Evolutionary conservation across 1,140 invertebrate genomes (phyloP), one percentile per base, ranked within the genome.

Genomic region (Plodia interpunctella): DNA sequence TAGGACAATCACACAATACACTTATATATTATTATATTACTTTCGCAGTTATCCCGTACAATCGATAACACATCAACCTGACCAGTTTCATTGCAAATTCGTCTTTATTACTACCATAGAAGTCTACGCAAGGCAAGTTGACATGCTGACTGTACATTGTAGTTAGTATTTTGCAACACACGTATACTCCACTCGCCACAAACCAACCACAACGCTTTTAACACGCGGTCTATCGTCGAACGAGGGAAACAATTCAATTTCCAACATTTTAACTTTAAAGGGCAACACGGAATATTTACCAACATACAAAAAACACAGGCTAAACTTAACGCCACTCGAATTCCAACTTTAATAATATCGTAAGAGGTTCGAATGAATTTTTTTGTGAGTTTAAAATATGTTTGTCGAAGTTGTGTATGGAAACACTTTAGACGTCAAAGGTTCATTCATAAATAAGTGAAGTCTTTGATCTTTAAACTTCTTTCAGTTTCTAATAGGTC

Each of bases 181-280:
- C 64, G 69, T 76, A 74, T 65, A 51, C 35, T 20, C 60, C 65
- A 74, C 66, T 67, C 61, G 49, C 70, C 73, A 57, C 70, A 69
- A 52, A 72, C 78, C 76, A 52, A 72, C 78, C 76, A 58, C 78
- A 77, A 63, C 63, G 73, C 74, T 78, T 77, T 74, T 57, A 75
- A 59, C 70, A 38, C 62, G 70, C 72, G 71, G 67, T 67, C 60
- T 53, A 49, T 35, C 38, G 38, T 32, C 63, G 66, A 63, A 54
- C 49, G 62, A 62, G 65, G 61, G 75, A 58, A 63, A 63, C 61
- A 63, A 81, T 81, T 79, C 76, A 80, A 82, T 82, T 82, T 72
- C 74, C 67, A 66, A 63, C 68, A 61, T 62, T 68, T 71, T 65
- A 78, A 74, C 68, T 76, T 78, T 79, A 77, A 78, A 78, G 74